A percentile compares a stretch with the other conserved stretches of the same genome.
Evolutionary conservation across 2,888 invertebrate genomes (phyloP).

Genomic region (Ormyrus thymus): DNA sequence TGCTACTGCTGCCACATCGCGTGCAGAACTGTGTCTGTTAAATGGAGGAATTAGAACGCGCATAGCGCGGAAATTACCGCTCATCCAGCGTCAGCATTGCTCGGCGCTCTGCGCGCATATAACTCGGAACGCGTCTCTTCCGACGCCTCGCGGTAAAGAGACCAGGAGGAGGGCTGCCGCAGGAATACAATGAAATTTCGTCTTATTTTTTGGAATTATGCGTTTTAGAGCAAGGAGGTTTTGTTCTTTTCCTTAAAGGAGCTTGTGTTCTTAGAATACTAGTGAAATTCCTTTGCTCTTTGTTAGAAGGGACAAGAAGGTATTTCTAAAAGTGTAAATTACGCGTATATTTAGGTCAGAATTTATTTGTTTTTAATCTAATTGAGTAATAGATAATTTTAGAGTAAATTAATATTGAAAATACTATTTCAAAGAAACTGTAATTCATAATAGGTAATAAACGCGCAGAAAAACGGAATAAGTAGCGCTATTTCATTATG

Average conservation of each 20-base stretch:
- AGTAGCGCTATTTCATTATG: background rate
- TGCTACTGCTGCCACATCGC: background rate
- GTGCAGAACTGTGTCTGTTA: conserved; percentile 37
- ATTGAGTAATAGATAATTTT: no score
- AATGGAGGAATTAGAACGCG: conserved; percentile 52
- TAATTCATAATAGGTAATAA: background rate
- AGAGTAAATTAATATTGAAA: no score
- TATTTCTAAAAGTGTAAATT: no score
- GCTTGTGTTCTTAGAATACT: no score
- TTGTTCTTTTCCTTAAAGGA: no score
- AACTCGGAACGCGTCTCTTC: background rate
- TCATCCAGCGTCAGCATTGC: background rate
- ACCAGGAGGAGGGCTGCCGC: background rate
- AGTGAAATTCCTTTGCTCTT: no score
- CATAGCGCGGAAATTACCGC: conserved; percentile 40
- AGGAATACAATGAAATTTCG: conserved; percentile 13
- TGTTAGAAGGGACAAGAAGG: no score
- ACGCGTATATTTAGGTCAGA: no score
- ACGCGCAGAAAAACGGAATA: background rate
- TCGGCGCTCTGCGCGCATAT: no score
- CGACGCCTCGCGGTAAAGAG: conserved; percentile 17
- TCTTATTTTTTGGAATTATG: conserved; percentile 10
- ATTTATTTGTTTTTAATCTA: no score
- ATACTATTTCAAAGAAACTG: no score
- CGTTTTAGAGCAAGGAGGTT: no score